Percentiles rank a stretch among this genome's conserved stretches.
phyloP scores from a whole-genome alignment of 2,113 vertebrate genomes.

The Falco punctatus region DNA sequence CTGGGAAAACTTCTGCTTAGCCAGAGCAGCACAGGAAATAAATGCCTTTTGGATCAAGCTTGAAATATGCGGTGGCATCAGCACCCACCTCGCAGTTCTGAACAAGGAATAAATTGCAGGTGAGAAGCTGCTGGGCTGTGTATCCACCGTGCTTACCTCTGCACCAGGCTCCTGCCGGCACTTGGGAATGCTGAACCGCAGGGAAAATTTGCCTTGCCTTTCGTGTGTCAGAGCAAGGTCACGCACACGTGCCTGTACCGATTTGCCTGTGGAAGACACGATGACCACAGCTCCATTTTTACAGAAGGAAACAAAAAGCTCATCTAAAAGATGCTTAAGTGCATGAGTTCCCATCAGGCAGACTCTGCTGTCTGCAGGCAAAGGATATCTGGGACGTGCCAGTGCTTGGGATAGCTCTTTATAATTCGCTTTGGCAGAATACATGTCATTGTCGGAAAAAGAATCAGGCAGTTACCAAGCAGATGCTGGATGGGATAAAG shows the following conservation, averaged over 20 bases:
- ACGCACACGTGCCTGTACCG: rapidly evolving
- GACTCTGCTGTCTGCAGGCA: not conserved
- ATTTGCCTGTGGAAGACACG: rapidly evolving
- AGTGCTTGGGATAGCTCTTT: not conserved
- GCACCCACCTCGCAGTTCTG: rapidly evolving
- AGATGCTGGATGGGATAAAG: rapidly evolving
- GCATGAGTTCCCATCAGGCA: rapidly evolving
- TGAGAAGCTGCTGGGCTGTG: not conserved
- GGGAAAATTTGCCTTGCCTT: not conserved
- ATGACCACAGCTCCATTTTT: not conserved
- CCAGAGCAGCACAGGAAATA: not conserved
- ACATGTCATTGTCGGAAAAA: rapidly evolving
- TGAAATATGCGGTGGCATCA: rapidly evolving
- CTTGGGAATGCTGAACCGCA: not conserved
- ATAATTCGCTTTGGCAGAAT: rapidly evolving
- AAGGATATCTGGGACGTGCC: not conserved
- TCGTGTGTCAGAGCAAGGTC: rapidly evolving
- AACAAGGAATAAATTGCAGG: rapidly evolving
- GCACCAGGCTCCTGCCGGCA: rapidly evolving
- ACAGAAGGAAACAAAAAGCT: rapidly evolving
- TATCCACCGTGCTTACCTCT: rapidly evolving
- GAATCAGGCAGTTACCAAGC: no score
- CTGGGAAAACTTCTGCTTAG: not conserved
- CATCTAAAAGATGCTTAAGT: not conserved
- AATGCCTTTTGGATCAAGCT: not conserved